A percentile compares a stretch with the other conserved stretches of the same genome.
These are phyloP conservation scores for Gymnoscelis rufifasciata DNA, from an alignment of 2,888 invertebrate species.

Conservation along the genomic window DNA sequence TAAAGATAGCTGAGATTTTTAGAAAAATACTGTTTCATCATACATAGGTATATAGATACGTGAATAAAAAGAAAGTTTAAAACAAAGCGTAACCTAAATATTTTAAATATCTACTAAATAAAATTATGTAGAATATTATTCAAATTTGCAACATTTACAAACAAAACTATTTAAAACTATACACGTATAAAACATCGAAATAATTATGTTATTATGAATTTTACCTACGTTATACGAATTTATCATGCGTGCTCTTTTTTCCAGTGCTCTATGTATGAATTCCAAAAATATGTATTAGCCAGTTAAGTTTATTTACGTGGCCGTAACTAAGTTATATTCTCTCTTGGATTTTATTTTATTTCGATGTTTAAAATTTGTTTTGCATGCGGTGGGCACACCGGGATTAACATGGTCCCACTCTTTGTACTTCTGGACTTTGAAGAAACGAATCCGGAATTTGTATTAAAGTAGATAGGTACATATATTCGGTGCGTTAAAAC, in stretches of 20 bases:
- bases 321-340: too few relatives aligned
- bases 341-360: conserved; percentile 1
- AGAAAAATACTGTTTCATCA: too few relatives aligned
- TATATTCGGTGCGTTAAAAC: too few relatives aligned
- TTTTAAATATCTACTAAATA: conserved; percentile 4
- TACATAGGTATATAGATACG: too few relatives aligned
- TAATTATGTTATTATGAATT: too few relatives aligned
- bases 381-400: conserved; percentile 28
- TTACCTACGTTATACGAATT: too few relatives aligned
- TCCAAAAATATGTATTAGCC: too few relatives aligned
- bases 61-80: conserved; percentile 4
- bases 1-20: too few relatives aligned
- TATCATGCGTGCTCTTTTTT: too few relatives aligned
- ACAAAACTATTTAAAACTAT: background rate
- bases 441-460: conserved; percentile 20
- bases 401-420: conserved; percentile 26
- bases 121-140: conserved; percentile 7
- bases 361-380: conserved; percentile 15
- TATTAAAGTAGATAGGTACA: background rate
- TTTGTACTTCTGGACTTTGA: conserved; percentile 26
- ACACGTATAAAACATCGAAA: conserved; percentile 6
- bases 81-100: conserved; percentile 1
- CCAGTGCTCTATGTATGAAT: too few relatives aligned
- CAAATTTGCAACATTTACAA: conserved; percentile 9
- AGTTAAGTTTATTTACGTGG: too few relatives aligned